These are phyloP conservation scores for Yponomeuta plumbellus DNA, from an alignment of 2,888 invertebrate genomes.

Conservation along the genomic window DNA sequence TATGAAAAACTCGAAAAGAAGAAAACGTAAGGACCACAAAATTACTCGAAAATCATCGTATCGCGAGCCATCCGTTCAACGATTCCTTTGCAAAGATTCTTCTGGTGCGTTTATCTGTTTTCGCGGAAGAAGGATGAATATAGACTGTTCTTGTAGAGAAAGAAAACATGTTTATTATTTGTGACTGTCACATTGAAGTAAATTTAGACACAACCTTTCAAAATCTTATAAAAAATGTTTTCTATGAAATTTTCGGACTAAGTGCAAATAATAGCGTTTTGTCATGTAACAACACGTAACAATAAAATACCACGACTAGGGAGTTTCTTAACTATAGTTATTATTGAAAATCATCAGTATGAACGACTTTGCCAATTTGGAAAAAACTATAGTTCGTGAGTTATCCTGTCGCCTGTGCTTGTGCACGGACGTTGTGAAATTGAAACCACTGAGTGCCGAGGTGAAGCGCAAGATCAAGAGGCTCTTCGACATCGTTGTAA, in stretches of 20 bases:
- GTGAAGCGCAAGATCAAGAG: conserved; percentile 62
- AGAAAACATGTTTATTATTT: background rate
- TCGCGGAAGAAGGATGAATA: background rate
- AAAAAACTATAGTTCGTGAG: conserved; percentile 66
- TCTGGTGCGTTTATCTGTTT: background rate
- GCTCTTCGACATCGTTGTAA: conserved; percentile 60
- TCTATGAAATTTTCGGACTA: background rate
- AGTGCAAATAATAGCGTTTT: background rate
- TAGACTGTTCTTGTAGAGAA: background rate
- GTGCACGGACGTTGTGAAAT: conserved; percentile 63
- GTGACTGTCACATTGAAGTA: background rate
- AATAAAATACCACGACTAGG: background rate
- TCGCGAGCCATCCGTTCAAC: too few relatives aligned
- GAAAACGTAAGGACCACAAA: too few relatives aligned
- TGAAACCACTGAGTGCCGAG: conserved; percentile 63
- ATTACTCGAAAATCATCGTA: too few relatives aligned
- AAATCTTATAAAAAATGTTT: conserved; percentile 1
- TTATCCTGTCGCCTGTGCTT: conserved; percentile 66
- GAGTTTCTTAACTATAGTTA: background rate
- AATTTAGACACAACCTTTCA: background rate
- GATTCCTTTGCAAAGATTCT: too few relatives aligned
- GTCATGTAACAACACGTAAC: background rate
- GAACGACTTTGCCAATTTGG: conserved; percentile 62
- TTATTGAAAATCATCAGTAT: conserved; percentile 36
- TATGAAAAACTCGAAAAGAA: too few relatives aligned